phyloP scores from a whole-genome alignment of 2,797 vertebrate species.

The Pygocentrus nattereri region DNA sequence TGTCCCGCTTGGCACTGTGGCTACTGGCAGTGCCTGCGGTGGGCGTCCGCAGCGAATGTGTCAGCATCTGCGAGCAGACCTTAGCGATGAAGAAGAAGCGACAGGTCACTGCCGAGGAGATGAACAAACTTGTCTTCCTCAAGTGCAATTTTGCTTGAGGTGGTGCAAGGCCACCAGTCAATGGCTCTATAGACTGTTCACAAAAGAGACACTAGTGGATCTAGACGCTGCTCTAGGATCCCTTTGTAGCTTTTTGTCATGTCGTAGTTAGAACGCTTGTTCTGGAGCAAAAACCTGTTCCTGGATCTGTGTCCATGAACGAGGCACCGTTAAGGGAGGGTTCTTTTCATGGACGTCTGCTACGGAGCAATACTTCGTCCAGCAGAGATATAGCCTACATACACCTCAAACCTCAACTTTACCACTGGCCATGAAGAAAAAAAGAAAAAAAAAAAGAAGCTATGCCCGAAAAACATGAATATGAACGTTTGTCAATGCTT shows the following conservation, averaged over 20 bases:
- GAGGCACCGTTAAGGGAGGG: slow-evolving; percentile 14
- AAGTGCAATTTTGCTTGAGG: slow-evolving; percentile 97
- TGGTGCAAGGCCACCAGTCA: slow-evolving; percentile 51
- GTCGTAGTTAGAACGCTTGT: slow-evolving; percentile 10
- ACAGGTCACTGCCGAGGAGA: slow-evolving; percentile 94
- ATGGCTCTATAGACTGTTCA: slow-evolving; percentile 50
- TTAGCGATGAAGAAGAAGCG: slow-evolving; percentile 93
- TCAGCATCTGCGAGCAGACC: slow-evolving; percentile 95
- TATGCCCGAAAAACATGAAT: slow-evolving; percentile 26
- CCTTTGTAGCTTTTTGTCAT: slow-evolving; percentile 48
- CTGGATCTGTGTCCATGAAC: slow-evolving; percentile 24
- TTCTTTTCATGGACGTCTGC: slow-evolving; percentile 41
- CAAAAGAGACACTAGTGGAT: slow-evolving; percentile 34
- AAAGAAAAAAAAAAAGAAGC: slow-evolving; percentile 16
- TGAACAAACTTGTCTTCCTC: slow-evolving; percentile 99
- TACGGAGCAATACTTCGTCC: slow-evolving; percentile 44
- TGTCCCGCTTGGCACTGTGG: slow-evolving; percentile 96
- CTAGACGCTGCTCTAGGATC: slow-evolving; percentile 39
- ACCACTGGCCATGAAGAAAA: slow-evolving; percentile 37
- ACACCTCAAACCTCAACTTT: slow-evolving; percentile 51
- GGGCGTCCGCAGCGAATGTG: slow-evolving; percentile 90
- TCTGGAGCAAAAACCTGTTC: slow-evolving; percentile 15
- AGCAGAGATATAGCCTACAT: slow-evolving; percentile 44
- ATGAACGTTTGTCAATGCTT: slow-evolving; percentile 43
- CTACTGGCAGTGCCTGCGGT: slow-evolving; percentile 95